These are phyloP conservation scores for Ophion obscuratus DNA, from an alignment of 2,888 invertebrate genomes.

Conservation along the genomic window DNA sequence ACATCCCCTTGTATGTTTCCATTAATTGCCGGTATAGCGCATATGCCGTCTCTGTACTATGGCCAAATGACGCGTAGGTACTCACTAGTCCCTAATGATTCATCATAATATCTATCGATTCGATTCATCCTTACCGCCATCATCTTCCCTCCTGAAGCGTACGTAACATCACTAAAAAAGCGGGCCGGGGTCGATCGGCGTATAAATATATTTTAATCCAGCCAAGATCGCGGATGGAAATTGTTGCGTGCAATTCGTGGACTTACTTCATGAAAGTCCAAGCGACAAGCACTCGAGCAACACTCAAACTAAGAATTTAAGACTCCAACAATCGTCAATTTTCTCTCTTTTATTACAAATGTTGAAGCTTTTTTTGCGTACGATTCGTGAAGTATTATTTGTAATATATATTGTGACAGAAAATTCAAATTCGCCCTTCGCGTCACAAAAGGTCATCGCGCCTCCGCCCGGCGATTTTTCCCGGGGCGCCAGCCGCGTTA, in stretches of 20 bases:
- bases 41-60: constrained; percentile 4
- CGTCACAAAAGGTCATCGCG: too few relatives aligned
- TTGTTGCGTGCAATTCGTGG: neutral
- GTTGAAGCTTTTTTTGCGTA: too few relatives aligned
- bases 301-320: neutral
- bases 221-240: neutral
- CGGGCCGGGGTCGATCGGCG: neutral
- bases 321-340: neutral
- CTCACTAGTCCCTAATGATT: constrained; percentile 12
- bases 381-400: too few relatives aligned
- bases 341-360: too few relatives aligned
- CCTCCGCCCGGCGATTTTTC: too few relatives aligned
- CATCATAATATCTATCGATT: constrained; percentile 22
- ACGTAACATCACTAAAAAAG: neutral
- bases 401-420: too few relatives aligned
- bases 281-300: neutral
- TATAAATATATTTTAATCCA: neutral
- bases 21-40: constrained; percentile 19
- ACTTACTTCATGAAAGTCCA: neutral
- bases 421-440: too few relatives aligned
- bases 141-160: neutral
- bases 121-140: constrained; percentile 21
- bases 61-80: constrained; percentile 34
- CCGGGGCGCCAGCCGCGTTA: too few relatives aligned
- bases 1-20: constrained; percentile 23